A percentile compares a stretch with the other conserved stretches of the same genome.
These are phyloP conservation scores for Cynopterus brachyotis DNA, from an alignment of 2,113 vertebrate species.

Conservation along the genomic window DNA sequence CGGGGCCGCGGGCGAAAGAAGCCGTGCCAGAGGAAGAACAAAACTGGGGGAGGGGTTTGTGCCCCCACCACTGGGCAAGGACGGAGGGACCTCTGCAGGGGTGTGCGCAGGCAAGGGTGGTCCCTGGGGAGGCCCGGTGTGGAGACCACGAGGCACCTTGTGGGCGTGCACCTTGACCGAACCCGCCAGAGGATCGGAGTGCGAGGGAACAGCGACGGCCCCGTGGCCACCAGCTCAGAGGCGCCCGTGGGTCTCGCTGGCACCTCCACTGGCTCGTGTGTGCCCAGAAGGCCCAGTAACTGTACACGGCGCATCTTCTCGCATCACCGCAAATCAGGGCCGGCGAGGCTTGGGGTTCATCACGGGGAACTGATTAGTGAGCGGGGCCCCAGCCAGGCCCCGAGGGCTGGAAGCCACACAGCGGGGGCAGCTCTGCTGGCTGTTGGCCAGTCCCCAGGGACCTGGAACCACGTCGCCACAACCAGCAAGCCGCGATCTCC, in stretches of 20 bases:
- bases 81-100: too few relatives aligned
- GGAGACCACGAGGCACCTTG: too few relatives aligned
- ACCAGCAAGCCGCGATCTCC: accelerated
- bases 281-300: neutral
- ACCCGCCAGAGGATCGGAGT: neutral
- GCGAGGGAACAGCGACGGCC: too few relatives aligned
- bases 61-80: accelerated
- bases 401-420: neutral
- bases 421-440: too few relatives aligned
- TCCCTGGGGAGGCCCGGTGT: neutral
- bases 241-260: accelerated
- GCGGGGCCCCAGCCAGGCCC: accelerated
- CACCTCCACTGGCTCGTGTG: too few relatives aligned
- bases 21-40: neutral
- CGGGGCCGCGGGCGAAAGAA: neutral
- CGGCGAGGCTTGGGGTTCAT: neutral
- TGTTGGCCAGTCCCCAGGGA: neutral
- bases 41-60: accelerated
- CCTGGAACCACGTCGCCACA: accelerated
- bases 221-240: neutral
- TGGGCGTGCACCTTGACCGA: neutral
- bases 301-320: too few relatives aligned
- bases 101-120: neutral
- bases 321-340: neutral
- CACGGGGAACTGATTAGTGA: accelerated